Evolutionary conservation across 2,888 invertebrate species (phyloP), one percentile per base, ranked within the genome.

Genomic region (Pantelozetes paolii): DNA sequence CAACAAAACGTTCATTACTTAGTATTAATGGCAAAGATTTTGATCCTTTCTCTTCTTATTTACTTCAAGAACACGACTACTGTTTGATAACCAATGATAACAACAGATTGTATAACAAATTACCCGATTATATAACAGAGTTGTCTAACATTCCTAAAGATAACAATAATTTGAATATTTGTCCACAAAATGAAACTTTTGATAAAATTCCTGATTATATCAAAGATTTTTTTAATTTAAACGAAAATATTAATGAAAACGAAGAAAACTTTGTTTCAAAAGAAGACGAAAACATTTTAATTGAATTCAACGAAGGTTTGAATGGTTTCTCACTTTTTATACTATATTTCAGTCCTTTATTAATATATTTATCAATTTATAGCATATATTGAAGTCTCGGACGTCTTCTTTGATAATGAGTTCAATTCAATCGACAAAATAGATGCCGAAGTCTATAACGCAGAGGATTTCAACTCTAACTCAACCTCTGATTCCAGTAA

Each of bases 381-480:
- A 67, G 67, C 67, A 9, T 67, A 40, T 42, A 67, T 67, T n/a
- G 67, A 67, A 30, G 67, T 67, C 8, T 67, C 67, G 67, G 67
- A 67, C 20, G 67, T 67, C 11, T 32, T 67, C 32, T 67, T 67
- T 20, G 67, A 67, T n/a, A 32, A 36, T 13, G 32, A 67, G 1
- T 32, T 40, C 3, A 36, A 40, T 67, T 67, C 67, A 1, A 23
- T 20, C 23, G 40, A 40, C 13, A 67, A 42, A n/a, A 36, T 20
- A 18, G 30, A 30, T 32, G 20, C 18, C 9, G 40, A 36, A 3
- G 15, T 40, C 40, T 32, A 13, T 23, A n/a, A 18, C 32, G 62
- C 30, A 32, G 62, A 36, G 9, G 36, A 36, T 36, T 36, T 36
- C 6, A 36, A 50, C 20, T 50, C 20, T 50, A 15, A 62, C 6